These are phyloP conservation scores for Helicoverpa assulta DNA, from an alignment of 2,888 invertebrate species.

Conservation along the genomic window DNA sequence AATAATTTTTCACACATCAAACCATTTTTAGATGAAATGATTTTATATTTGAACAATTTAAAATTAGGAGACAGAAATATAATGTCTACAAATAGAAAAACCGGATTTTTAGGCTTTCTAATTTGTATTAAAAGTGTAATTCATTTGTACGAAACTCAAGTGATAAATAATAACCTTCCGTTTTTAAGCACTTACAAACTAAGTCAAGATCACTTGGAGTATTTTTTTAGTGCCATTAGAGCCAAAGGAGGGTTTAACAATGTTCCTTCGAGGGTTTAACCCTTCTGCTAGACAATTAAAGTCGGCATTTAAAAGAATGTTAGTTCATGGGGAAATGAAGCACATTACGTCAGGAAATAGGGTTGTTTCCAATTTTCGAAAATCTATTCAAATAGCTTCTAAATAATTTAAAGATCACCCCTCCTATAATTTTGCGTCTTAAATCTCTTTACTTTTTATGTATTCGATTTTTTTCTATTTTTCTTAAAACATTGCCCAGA, in stretches of 20 bases:
- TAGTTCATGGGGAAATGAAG: slow-evolving; percentile 6
- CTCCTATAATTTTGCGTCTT: too few species aligned
- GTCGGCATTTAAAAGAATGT: slow-evolving; percentile 8
- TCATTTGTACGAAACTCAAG: slow-evolving; percentile 4
- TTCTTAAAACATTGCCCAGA: too few species aligned
- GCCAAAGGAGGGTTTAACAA: slow-evolving; percentile 13
- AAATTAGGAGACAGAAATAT: background rate
- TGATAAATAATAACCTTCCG: background rate
- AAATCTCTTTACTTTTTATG: too few species aligned
- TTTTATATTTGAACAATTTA: background rate
- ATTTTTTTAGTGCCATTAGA: slow-evolving; percentile 8
- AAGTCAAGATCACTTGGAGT: slow-evolving; percentile 6
- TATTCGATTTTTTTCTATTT: too few species aligned
- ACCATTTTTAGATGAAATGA: background rate
- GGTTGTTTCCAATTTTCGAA: too few species aligned
- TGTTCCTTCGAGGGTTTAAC: too few species aligned
- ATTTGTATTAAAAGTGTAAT: background rate
- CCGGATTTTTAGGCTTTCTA: background rate
- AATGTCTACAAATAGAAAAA: background rate
- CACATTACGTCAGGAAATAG: slow-evolving; percentile 2
- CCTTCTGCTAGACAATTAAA: slow-evolving; percentile 8
- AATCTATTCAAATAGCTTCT: too few species aligned
- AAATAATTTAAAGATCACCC: too few species aligned
- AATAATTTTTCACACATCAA: background rate
- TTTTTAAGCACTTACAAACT: slow-evolving; percentile 12